Conservation (phyloP, 2,797 vertebrate genomes). For the Myotis pilosus region DNA sequence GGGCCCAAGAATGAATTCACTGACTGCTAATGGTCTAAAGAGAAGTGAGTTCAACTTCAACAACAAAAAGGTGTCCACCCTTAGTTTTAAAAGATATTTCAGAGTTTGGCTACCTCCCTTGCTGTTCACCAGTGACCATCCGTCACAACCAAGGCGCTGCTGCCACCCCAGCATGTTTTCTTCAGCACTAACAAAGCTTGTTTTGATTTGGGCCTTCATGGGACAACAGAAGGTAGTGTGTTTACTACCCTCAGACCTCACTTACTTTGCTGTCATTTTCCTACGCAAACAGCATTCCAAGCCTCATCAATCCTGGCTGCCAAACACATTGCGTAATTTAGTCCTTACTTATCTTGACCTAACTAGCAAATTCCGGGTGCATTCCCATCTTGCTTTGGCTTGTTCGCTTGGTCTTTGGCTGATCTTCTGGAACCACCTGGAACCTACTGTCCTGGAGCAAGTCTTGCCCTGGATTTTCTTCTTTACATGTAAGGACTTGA, state of each 20-base stretch:
- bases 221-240: neutral
- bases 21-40: neutral
- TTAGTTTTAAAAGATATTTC: neutral
- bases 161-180: neutral
- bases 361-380: constrained; percentile 39
- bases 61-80: neutral
- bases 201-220: neutral
- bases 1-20: neutral
- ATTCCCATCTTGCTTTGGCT: constrained; percentile 53
- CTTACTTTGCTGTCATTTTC: constrained; percentile 48
- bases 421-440: constrained; percentile 29
- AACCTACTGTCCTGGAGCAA: constrained; percentile 39
- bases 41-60: neutral
- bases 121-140: no score
- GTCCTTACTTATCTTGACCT: constrained; percentile 35
- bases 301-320: neutral
- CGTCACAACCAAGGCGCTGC: neutral
- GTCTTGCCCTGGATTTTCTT: constrained; percentile 7
- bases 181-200: neutral
- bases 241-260: neutral
- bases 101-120: neutral
- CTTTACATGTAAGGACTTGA: neutral
- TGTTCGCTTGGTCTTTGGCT: constrained; percentile 36
- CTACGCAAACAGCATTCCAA: constrained; percentile 56
- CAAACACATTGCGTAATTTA: constrained; percentile 50